Conservation (phyloP, 2,888 invertebrate species). For the Plutella xylostella region DNA sequence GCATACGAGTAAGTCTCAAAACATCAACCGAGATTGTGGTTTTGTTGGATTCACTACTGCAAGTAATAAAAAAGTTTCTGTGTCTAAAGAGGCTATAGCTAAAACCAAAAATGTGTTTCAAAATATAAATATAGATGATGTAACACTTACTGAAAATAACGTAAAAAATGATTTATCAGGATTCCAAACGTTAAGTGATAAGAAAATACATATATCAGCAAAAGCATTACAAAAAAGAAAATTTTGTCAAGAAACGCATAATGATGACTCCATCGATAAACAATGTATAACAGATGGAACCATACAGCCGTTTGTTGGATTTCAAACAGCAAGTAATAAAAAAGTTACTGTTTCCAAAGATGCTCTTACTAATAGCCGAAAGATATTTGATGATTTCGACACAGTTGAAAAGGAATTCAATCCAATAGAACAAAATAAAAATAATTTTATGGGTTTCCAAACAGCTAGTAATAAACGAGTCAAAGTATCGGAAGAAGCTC, state of each 20-base stretch:
- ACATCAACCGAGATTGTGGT: no score
- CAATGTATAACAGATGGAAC: neutral
- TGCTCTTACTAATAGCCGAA: constrained; percentile 29
- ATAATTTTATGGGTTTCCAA: constrained; percentile 26
- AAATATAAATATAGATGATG: no score
- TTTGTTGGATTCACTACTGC: no score
- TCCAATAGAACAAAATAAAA: neutral
- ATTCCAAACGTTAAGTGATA: constrained; percentile 43
- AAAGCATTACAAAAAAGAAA: constrained; percentile 21
- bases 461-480: constrained; percentile 38
- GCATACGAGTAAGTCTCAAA: no score
- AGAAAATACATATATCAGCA: constrained; percentile 27
- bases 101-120: no score
- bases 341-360: constrained; percentile 26
- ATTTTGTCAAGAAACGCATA: no score
- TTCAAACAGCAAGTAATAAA: constrained; percentile 34
- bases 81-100: no score
- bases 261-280: no score
- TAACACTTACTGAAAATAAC: neutral
- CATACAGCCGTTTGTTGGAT: constrained; percentile 10
- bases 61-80: no score
- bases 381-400: constrained; percentile 30
- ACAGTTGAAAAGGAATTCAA: neutral
- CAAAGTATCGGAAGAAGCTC: constrained; percentile 24
- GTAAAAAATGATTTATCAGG: constrained; percentile 17